Evolutionary conservation across 2,888 invertebrate genomes (phyloP), one percentile per base, ranked within the genome.

Genomic region (Zygaena filipendulae): DNA sequence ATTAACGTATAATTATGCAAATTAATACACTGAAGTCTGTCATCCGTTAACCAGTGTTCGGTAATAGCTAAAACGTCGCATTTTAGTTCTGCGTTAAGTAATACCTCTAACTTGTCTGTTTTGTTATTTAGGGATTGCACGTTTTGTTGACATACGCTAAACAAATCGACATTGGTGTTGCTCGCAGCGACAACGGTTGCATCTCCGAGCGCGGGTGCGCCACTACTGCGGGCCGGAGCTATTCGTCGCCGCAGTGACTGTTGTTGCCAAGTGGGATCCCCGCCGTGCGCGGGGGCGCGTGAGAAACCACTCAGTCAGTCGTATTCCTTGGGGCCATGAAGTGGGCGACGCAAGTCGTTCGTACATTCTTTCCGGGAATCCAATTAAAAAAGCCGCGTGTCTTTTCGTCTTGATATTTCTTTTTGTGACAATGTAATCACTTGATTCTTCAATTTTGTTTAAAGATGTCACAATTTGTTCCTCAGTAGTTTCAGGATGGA

Each of bases 341-440:
- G 25, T 21, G 12, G 29, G 29, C 14, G 29, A 13, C 3, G 8
- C 21, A 3, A 30, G 4, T 21, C 12, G 6, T 2, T 9, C n/a
- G 12, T 8, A 30, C n/a, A 25, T 4, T 11, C 25, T 21, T 10
- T 30, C 25, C 3, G 29, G 29, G 2, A 30, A 21, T 3, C 24
- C 29, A 8, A 30, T 24, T 5, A 30, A 16, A 11, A 30, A 30
- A 5, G 25, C 16, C 1, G 29, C 29, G 16, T 30, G 29, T 8
- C 23, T 23, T 1, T 16, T 24, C 1, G 27, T 21, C 14, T 21
- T 13, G n/a, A 27, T 27, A 3, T 14, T 11, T 7, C 29, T 4
- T 23, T 29, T 29, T 21, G 14, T 11, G 3, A 29, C 29, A 2
- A 10, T 3, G 20, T 23, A 29, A 3, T 29, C 23, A 8, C 19